Evolutionary conservation across 2,888 invertebrate genomes (phyloP).

Genomic region (Stenurella melanura): DNA sequence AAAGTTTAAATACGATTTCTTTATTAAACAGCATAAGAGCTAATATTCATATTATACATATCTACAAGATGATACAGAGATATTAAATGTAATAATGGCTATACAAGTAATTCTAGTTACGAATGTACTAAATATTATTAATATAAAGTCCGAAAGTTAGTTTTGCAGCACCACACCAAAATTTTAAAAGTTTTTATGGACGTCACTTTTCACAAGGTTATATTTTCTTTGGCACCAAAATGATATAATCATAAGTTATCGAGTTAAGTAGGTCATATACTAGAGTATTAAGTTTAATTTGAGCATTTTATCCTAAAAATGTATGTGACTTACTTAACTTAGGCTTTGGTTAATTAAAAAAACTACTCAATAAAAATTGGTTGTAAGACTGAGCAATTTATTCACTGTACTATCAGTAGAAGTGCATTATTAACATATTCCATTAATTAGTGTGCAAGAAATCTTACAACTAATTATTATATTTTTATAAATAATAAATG

Average conservation of each 20-base stretch:
- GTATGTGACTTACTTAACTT: slow-evolving; percentile 12
- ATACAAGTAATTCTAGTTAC: slow-evolving; percentile 65
- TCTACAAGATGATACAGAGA: slow-evolving; percentile 71
- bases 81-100: slow-evolving; percentile 64
- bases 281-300: slow-evolving; percentile 45
- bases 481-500: neutral
- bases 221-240: slow-evolving; percentile 66
- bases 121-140: slow-evolving; percentile 56
- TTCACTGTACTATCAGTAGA: slow-evolving; percentile 10
- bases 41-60: slow-evolving; percentile 67
- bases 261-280: slow-evolving; percentile 47
- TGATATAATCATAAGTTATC: slow-evolving; percentile 50
- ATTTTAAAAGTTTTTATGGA: slow-evolving; percentile 64
- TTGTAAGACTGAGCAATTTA: slow-evolving; percentile 30
- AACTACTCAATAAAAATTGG: slow-evolving; percentile 20
- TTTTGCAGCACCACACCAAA: slow-evolving; percentile 71
- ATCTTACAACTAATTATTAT: slow-evolving; percentile 40
- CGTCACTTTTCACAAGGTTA: slow-evolving; percentile 64
- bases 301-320: slow-evolving; percentile 32
- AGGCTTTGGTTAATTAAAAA: slow-evolving; percentile 1
- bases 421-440: slow-evolving; percentile 25
- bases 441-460: slow-evolving; percentile 34
- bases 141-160: slow-evolving; percentile 60
- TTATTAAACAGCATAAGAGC: slow-evolving; percentile 67
- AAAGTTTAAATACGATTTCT: slow-evolving; percentile 57